These are phyloP conservation scores for Erebia ligea DNA, from an alignment of 2,888 invertebrate species.

Conservation along the genomic window DNA sequence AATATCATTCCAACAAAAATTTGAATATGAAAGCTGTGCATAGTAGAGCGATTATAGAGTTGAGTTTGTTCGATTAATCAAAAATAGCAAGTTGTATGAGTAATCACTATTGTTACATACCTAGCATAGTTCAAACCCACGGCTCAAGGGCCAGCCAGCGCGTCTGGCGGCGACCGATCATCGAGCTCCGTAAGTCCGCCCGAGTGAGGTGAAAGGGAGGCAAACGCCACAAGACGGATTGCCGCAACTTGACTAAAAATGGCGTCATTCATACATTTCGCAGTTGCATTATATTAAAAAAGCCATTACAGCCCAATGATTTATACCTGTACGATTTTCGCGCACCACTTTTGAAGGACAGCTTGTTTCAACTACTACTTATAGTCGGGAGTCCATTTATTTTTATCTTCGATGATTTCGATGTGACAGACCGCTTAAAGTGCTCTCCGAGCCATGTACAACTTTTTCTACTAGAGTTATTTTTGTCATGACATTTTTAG, in stretches of 20 bases:
- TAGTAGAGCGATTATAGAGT: not conserved
- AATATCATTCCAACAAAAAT: no score
- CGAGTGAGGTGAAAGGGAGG: constrained; percentile 74
- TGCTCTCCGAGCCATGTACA: constrained; percentile 19
- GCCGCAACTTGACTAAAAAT: constrained; percentile 78
- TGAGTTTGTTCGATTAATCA: constrained; percentile 16
- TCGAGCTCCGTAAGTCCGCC: constrained; percentile 45
- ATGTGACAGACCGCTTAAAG: constrained; percentile 18
- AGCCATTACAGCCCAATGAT: constrained; percentile 54
- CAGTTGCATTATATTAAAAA: constrained; percentile 66
- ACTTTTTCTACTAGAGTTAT: constrained; percentile 20
- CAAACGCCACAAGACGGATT: constrained; percentile 75
- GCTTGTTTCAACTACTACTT: constrained; percentile 41
- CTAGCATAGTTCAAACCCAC: constrained; percentile 45
- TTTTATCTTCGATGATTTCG: constrained; percentile 28
- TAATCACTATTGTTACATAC: constrained; percentile 43
- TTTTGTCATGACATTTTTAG: constrained; percentile 21
- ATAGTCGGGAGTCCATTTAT: constrained; percentile 24
- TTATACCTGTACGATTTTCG: constrained; percentile 50
- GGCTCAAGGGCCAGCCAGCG: constrained; percentile 63
- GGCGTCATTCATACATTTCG: constrained; percentile 78
- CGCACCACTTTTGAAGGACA: constrained; percentile 50
- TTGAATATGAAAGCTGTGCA: not conserved
- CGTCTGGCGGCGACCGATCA: constrained; percentile 48
- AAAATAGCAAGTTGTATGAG: constrained; percentile 38